A percentile compares a stretch with the other conserved stretches of the same genome.
Evolutionary conservation across 2,113 vertebrate species (phyloP).

Genomic region (Saguinus imperator): DNA sequence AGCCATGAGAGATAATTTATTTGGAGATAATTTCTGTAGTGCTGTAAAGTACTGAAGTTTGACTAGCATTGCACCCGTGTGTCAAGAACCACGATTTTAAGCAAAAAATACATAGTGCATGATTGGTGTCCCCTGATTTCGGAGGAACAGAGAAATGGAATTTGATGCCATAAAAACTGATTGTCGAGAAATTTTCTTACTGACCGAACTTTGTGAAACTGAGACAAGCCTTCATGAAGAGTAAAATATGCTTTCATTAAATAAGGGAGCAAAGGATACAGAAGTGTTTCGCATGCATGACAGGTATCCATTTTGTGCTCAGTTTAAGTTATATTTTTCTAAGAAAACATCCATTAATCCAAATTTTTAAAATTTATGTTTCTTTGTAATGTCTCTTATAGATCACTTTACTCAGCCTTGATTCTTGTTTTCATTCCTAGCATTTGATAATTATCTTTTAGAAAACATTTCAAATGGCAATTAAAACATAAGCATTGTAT

Average conservation of each 20-base stretch:
- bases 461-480: not conserved
- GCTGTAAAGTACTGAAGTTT: not conserved
- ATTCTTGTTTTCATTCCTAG: not conserved
- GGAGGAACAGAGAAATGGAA: not conserved
- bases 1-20: not conserved
- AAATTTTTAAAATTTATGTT: not conserved
- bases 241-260: not conserved
- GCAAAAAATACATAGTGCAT: not conserved
- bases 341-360: not conserved
- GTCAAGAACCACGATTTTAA: not conserved
- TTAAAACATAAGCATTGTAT: not conserved
- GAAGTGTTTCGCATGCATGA: not conserved
- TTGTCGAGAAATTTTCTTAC: not conserved
- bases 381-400: not conserved
- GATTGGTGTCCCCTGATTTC: not conserved
- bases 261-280: accelerated
- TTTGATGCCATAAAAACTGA: not conserved
- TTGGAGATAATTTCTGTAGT: not conserved
- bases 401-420: not conserved
- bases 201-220: not conserved
- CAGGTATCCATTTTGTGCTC: not conserved
- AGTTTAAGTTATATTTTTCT: not conserved
- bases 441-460: not conserved
- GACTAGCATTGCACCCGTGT: not conserved
- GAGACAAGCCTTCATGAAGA: not conserved